Evolutionary conservation across 2,888 invertebrate genomes (phyloP), one percentile per base, ranked within the genome.

Genomic region (Trichopoda pennipes): DNA sequence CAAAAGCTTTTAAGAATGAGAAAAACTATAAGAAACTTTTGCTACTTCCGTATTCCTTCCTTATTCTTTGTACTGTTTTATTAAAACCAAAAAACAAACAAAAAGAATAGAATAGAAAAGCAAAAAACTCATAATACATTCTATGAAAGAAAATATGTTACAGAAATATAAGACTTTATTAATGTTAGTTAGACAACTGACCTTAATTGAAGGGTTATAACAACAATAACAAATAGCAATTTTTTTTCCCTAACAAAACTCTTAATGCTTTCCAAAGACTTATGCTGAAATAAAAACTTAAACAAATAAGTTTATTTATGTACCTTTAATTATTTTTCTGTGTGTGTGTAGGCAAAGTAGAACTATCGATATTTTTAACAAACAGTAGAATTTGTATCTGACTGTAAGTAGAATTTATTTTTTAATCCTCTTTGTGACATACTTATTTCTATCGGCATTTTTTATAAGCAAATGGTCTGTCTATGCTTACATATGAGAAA

Each of bases 21-120:
- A 35, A 58, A 58, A n/a, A 28, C n/a, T 49, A 32, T 28, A 63
- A 49, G 12, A 64, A 49, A 64, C 42, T 76, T 76, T 53, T 60
- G 42, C 53, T 61, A 68, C 60, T 68, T 76, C 66, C 75, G 42
- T 17, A 64, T 64, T 21, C n/a, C n/a, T 38, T 66, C 12, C 38
- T 17, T 66, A 10, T 21, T 66, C 7, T 53, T 14, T 66, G 10
- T 53, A 10, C 35, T 21, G 19, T 16, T 3, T 16, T n/a, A n/a
- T n/a, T n/a, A n/a, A n/a, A n/a, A n/a, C n/a, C n/a, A n/a, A n/a
- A n/a, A n/a, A n/a, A n/a, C n/a, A 42, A 38, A 21, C 35, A 38
- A 38, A 49, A 38, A 38, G 12, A 38, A 38, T 12, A 38, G 3
- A 14, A 42, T 6, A 19, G 6, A 49, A 32, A 35, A 51, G 16